Percentiles rank a stretch among this genome's conserved stretches.
Evolutionary conservation across 2,113 vertebrate species (phyloP).

Genomic region (Tricholaema leucomelas): DNA sequence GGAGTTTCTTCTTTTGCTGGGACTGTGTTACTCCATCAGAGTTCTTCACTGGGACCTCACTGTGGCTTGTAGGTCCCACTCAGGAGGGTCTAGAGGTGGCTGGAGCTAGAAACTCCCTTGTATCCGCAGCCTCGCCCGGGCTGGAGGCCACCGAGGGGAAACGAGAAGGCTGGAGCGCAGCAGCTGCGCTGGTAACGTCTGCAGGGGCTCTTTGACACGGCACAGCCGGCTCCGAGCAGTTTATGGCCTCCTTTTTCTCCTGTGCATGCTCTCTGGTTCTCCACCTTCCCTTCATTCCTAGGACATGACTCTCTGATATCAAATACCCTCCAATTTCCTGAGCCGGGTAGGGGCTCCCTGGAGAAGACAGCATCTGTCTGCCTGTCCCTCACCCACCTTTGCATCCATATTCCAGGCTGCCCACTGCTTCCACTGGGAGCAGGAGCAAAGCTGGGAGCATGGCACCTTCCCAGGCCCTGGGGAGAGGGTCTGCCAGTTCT

Average conservation of each 20-base stretch:
- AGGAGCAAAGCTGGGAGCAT: neutral
- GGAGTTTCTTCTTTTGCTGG: neutral
- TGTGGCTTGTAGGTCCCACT: neutral
- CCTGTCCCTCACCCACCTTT: neutral
- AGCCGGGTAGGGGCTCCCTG: neutral
- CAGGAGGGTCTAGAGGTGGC: slow-evolving; percentile 2
- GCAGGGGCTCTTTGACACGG: neutral
- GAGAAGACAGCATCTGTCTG: slow-evolving; percentile 9
- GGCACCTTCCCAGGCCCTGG: neutral
- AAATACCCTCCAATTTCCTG: slow-evolving; percentile 57
- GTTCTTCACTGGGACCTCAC: neutral
- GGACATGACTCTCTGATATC: slow-evolving; percentile 37
- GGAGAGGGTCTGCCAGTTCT: neutral
- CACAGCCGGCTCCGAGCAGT: neutral
- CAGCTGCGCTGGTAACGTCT: slow-evolving; percentile 12
- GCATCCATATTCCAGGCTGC: neutral
- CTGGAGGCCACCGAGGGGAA: slow-evolving; percentile 46
- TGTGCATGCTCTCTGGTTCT: neutral
- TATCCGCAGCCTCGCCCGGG: neutral
- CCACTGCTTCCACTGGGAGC: neutral
- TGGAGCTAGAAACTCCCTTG: neutral
- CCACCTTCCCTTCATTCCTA: slow-evolving; percentile 38
- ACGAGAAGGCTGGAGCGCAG: neutral
- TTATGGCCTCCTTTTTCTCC: slow-evolving; percentile 8
- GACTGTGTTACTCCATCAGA: neutral